phyloP scores from a whole-genome alignment of 1,140 invertebrate genomes.

The Drosophila hydei region DNA sequence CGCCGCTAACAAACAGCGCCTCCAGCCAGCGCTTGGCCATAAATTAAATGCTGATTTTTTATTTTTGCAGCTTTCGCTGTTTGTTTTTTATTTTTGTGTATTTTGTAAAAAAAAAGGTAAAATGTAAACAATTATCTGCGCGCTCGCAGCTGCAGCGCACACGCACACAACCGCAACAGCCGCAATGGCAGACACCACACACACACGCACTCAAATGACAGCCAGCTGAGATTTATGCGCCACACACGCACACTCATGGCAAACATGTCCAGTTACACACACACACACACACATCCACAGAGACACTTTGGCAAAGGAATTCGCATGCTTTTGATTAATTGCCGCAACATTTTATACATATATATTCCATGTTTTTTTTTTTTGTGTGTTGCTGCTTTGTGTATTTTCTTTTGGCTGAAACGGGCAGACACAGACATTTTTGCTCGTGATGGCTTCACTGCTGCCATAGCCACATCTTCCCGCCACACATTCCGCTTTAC shows the following conservation, averaged over 20 bases:
- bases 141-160: slow-evolving; percentile 55
- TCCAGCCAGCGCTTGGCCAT: slow-evolving; percentile 50
- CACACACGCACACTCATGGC: slow-evolving; percentile 24
- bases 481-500: slow-evolving; percentile 23
- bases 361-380: slow-evolving; percentile 29
- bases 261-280: slow-evolving; percentile 27
- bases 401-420: slow-evolving; percentile 17
- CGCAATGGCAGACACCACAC: slow-evolving; percentile 50
- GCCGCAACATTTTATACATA: slow-evolving; percentile 77
- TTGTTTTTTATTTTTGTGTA: slow-evolving; percentile 11
- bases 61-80: slow-evolving; percentile 48
- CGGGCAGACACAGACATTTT: slow-evolving; percentile 35
- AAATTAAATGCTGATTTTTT: slow-evolving; percentile 75
- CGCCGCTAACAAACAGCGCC: not conserved
- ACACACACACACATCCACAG: slow-evolving; percentile 37
- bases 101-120: slow-evolving; percentile 60
- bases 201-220: slow-evolving; percentile 49
- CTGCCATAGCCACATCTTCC: not conserved
- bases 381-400: not conserved
- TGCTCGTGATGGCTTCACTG: slow-evolving; percentile 68
- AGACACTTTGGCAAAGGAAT: slow-evolving; percentile 67
- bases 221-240: slow-evolving; percentile 72
- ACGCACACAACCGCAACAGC: slow-evolving; percentile 49
- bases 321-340: slow-evolving; percentile 80
- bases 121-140: slow-evolving; percentile 82